phyloP scores from a whole-genome alignment of 92 coral and sea anemone species.

The Desmophyllum pertusum region DNA sequence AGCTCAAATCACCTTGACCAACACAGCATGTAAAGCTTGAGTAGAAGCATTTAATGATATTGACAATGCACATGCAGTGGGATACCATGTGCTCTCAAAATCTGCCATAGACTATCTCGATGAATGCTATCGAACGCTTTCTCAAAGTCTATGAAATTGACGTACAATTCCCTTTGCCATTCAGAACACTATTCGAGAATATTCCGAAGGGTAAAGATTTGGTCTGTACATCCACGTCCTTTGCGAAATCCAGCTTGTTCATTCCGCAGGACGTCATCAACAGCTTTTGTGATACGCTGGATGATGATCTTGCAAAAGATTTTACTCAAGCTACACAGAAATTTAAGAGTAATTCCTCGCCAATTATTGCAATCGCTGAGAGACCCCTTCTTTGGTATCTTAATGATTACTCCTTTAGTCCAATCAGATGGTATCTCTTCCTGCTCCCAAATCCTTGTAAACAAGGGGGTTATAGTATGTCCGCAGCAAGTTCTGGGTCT shows the following conservation, averaged over 20 bases:
- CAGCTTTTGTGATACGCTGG: no score
- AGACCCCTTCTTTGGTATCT: constrained; percentile 32
- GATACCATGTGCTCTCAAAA: neutral
- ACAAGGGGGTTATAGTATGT: neutral
- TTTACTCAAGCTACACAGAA: no score
- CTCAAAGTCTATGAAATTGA: neutral
- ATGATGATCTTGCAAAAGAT: neutral
- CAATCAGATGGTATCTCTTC: neutral
- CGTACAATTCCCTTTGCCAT: neutral
- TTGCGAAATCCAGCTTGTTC: constrained; percentile 6
- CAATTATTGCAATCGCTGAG: constrained; percentile 16
- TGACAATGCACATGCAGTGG: constrained; percentile 15
- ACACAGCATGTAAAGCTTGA: constrained; percentile 6
- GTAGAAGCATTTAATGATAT: constrained; percentile 20
- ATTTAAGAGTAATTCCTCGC: no score
- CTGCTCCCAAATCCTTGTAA: no score
- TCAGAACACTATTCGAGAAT: neutral
- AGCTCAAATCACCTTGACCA: neutral
- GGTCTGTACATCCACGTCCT: neutral
- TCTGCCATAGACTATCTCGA: constrained; percentile 15
- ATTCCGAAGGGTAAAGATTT: neutral
- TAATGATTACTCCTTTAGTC: constrained; percentile 5
- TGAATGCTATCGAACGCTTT: constrained; percentile 14
- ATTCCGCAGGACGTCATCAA: neutral
- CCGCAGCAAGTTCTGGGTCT: constrained; percentile 9